Base-by-base conservation (phyloP, 2,113 vertebrate genomes). In the Siniperca chuatsi region DNA sequence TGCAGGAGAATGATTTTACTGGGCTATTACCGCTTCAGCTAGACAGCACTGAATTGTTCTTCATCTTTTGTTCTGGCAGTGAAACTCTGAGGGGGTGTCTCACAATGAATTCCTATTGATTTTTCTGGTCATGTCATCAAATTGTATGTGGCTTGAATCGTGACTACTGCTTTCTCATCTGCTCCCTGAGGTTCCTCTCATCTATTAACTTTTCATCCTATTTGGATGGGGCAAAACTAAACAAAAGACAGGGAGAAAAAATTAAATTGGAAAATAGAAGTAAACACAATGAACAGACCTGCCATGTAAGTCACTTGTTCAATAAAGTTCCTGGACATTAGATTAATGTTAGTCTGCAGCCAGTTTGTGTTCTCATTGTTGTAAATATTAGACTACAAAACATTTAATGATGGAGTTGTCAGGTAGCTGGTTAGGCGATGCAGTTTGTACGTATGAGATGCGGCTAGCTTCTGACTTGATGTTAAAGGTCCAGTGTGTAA, bases 61-160 rank as follows among this genome's bases (percentile, higher is more conserved):
- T 90, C 42, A 44, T 44, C 42, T 91, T 92, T 93, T 92, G 87
- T 92, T 91, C 86, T 86, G 81, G 46, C 62, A 52, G 75, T 60
- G 84, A 66, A 79, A 82, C 87, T 89, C 84, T 75, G 89, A 84
- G 90, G 89, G 83, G 88, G 78, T 82, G 88, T 83, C 86, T 89
- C 88, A 86, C 87, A 91, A 88, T 90, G 79, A 83, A 93, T 90
- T 90, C 89, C 81, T 83, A 94, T 95, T 88, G 93, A 93, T 94
- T 92, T 93, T 87, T 84, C 86, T 84, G 87, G 83, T 93, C 89
- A 83, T 94, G 89, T 93, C 88, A 92, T 93, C 86, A 87, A 87
- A 90, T 79, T 86, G 89, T 87, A 86, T 92, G 89, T 44, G 89
- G 86, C 78, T 92, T 83, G 86, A 90, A 90, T 91, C 46, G 73